These are phyloP conservation scores for Callopanchax toddi DNA, from an alignment of 2,113 vertebrate species.

Conservation along the genomic window DNA sequence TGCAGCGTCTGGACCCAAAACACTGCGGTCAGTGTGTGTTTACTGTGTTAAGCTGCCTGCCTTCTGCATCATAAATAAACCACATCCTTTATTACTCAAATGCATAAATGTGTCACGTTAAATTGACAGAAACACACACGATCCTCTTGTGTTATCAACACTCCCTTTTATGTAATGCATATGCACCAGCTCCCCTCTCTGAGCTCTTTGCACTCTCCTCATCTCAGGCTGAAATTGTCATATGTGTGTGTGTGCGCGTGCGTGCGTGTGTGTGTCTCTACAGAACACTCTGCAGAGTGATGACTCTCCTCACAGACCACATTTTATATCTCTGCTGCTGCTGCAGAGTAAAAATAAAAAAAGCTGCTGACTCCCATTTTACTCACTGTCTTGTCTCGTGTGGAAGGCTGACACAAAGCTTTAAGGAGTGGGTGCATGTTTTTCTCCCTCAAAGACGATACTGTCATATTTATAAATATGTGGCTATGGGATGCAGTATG, in stretches of 20 bases:
- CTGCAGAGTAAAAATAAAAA: slow-evolving; percentile 35
- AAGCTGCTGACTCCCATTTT: slow-evolving; percentile 40
- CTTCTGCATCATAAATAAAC: not conserved
- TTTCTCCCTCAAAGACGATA: slow-evolving; percentile 2
- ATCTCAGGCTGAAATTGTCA: slow-evolving; percentile 25
- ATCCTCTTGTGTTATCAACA: not conserved
- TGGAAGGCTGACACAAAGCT: slow-evolving; percentile 31
- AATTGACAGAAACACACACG: slow-evolving; percentile 1
- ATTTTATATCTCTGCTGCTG: slow-evolving; percentile 28
- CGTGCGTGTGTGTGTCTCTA: slow-evolving; percentile 4
- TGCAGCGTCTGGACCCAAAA: slow-evolving; percentile 19
- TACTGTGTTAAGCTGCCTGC: not conserved
- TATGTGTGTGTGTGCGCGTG: slow-evolving; percentile 11
- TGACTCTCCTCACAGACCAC: slow-evolving; percentile 23
- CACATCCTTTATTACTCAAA: slow-evolving; percentile 1
- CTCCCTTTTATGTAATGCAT: not conserved
- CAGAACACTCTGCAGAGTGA: slow-evolving; percentile 10
- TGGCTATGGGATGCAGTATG: slow-evolving; percentile 21
- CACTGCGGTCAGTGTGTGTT: not conserved
- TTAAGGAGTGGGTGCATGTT: slow-evolving; percentile 20
- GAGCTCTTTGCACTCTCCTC: slow-evolving; percentile 12
- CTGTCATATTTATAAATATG: slow-evolving; percentile 41
- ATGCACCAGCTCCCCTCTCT: not conserved
- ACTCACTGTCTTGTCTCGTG: slow-evolving; percentile 31
- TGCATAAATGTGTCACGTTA: not conserved